Evolutionary conservation across 2,113 vertebrate genomes (phyloP).

Genomic region (Rhea pennata): DNA sequence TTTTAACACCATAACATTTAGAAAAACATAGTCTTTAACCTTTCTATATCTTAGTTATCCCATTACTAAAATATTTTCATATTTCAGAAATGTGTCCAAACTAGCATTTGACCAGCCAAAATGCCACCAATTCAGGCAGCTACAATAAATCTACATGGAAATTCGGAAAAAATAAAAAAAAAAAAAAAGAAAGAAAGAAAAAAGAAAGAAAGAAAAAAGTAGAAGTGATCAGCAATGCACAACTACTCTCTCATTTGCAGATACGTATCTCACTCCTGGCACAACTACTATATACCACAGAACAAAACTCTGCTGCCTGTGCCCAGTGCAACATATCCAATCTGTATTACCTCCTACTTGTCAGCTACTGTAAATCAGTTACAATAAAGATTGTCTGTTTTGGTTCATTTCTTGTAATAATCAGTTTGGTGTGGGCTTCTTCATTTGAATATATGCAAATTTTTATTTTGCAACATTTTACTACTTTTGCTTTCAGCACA

Average conservation of each 20-base stretch:
- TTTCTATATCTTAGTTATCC: not conserved
- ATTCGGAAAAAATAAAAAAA: not conserved
- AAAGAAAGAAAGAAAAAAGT: not conserved
- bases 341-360: not conserved
- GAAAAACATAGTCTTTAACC: not conserved
- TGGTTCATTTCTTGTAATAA: not conserved
- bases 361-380: not conserved
- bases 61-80: not conserved
- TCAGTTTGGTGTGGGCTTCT: rapidly evolving
- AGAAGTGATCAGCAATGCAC: not conserved
- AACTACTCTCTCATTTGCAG: not conserved
- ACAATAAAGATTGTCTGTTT: not conserved
- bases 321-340: not conserved
- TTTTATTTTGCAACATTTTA: not conserved
- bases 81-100: not conserved
- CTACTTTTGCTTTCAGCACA: not conserved
- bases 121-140: not conserved
- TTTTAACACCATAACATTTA: not conserved
- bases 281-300: not conserved
- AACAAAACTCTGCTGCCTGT: not conserved
- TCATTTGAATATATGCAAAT: not conserved
- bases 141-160: not conserved
- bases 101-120: not conserved
- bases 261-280: rapidly evolving
- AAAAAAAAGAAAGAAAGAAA: too few relatives aligned